Conservation (phyloP, 2,113 vertebrate genomes). For the Bufo bufo region DNA sequence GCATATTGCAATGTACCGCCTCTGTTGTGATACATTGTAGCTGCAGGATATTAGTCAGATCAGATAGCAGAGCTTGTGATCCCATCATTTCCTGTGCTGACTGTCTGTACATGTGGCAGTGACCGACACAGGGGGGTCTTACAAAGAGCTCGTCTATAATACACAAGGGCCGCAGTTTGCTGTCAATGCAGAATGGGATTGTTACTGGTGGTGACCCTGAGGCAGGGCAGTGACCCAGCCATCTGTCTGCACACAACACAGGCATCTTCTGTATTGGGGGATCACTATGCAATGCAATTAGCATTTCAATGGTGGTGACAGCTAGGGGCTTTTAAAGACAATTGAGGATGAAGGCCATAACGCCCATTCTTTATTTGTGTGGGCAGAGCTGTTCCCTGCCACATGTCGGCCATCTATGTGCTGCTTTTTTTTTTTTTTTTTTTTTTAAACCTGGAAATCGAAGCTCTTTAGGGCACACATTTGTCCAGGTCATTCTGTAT, state of each 20-base stretch:
- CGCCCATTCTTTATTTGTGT: neutral
- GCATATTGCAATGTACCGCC: too few relatives aligned
- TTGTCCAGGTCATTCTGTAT: too few relatives aligned
- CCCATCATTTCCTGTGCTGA: too few relatives aligned
- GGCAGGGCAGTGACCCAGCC: constrained; percentile 32
- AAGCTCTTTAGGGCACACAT: neutral
- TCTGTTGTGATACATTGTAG: too few relatives aligned
- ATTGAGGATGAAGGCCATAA: neutral
- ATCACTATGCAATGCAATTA: neutral
- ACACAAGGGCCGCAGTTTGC: constrained; percentile 7
- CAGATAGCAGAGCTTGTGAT: too few relatives aligned
- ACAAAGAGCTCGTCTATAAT: neutral
- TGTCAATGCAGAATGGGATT: neutral
- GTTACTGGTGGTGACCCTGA: constrained; percentile 26
- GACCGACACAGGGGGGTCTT: too few relatives aligned
- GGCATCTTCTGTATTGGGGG: constrained; percentile 1
- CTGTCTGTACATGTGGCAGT: too few relatives aligned
- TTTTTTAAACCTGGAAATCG: neutral
- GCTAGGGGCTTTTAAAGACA: neutral
- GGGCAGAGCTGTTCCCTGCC: neutral
- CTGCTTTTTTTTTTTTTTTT: neutral
- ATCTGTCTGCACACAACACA: constrained; percentile 41
- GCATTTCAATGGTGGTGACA: neutral
- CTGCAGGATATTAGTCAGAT: too few relatives aligned
- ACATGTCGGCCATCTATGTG: neutral